Conservation (phyloP, 2,797 vertebrate genomes). For the Cirrhinus molitorella region DNA sequence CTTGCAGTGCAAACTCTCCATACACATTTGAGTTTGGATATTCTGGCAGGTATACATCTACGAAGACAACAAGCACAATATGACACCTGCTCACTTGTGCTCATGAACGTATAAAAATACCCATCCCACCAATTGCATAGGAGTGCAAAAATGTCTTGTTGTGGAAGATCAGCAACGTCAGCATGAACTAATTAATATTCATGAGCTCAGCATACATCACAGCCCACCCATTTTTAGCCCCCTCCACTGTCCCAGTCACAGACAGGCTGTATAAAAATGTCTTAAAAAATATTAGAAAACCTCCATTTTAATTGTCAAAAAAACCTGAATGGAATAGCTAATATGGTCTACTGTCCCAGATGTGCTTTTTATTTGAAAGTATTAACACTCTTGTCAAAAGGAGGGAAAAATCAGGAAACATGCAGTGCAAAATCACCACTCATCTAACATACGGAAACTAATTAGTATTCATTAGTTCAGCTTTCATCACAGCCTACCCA, state of each 20-base stretch:
- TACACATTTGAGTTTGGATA: background rate
- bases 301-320: too few relatives aligned
- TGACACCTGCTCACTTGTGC: background rate
- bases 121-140: background rate
- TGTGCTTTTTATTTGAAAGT: background rate
- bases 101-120: background rate
- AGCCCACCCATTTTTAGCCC: background rate
- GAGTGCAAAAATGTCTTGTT: background rate
- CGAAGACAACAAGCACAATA: background rate
- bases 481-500: background rate
- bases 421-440: background rate
- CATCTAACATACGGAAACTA: background rate
- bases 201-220: background rate
- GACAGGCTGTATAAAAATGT: background rate
- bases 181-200: background rate
- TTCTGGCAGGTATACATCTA: background rate
- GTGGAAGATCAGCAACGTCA: background rate
- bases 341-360: background rate
- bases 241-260: background rate
- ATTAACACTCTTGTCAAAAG: background rate
- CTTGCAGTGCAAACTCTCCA: too few relatives aligned
- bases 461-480: background rate
- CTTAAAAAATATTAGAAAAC: too few relatives aligned
- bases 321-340: background rate
- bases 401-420: background rate